Conservation (phyloP, 2,888 invertebrate genomes). For the Aphidius colemani region DNA sequence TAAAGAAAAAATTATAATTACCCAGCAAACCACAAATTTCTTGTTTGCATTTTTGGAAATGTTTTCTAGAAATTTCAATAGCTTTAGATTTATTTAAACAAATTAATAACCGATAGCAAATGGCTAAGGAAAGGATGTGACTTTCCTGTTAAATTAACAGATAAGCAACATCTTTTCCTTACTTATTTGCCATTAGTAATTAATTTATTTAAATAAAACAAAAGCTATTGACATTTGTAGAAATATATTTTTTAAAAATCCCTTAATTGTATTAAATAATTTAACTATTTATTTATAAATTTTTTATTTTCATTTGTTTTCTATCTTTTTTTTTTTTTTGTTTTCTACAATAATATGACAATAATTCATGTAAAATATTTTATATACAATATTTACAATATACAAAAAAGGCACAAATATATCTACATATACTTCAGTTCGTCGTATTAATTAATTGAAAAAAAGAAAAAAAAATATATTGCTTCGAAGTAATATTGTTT, state of each 20-base stretch:
- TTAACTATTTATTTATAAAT: constrained; percentile 2
- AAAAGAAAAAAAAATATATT: constrained; percentile 34
- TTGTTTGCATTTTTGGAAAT: no score
- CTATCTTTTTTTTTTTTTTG: constrained; percentile 36
- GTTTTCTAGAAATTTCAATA: no score
- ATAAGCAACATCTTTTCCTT: no score
- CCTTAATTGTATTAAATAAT: constrained; percentile 19
- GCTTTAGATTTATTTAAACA: no score
- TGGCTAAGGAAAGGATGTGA: no score
- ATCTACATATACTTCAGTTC: constrained; percentile 57
- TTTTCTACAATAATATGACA: constrained; percentile 45
- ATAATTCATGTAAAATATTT: constrained; percentile 56
- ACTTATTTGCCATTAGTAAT: no score
- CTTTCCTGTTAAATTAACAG: no score
- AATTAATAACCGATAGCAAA: no score
- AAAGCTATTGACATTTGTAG: not conserved
- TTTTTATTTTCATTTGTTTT: constrained; percentile 32
- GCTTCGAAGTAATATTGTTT: constrained; percentile 45
- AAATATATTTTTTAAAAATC: not conserved
- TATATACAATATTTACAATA: constrained; percentile 59
- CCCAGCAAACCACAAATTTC: no score
- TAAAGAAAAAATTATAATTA: not conserved
- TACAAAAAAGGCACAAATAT: constrained; percentile 58
- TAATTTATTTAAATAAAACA: no score
- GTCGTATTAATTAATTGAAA: constrained; percentile 52